Conservation (phyloP, 1,140 invertebrate genomes). For the Idris sp. region DNA sequence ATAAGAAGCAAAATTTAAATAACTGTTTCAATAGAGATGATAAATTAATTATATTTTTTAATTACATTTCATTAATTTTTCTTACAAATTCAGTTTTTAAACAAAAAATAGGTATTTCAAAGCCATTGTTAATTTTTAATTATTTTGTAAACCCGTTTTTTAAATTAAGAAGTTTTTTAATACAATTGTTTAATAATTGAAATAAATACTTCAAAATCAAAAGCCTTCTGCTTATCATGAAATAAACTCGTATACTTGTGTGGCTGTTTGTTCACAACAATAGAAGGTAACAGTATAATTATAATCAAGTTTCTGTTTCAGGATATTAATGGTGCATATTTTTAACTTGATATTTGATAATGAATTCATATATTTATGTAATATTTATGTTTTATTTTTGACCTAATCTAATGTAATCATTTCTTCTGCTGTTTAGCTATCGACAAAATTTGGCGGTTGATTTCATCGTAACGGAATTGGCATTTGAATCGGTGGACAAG, state of each 20-base stretch:
- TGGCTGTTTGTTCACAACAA: conserved; percentile 7
- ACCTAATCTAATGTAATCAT: conserved; percentile 71
- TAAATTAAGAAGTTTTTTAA: too few species aligned
- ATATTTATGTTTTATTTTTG: conserved; percentile 6
- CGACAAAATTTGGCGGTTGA: conserved; percentile 92
- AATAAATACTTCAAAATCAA: too few species aligned
- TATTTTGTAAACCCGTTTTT: too few species aligned
- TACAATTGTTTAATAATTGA: too few species aligned
- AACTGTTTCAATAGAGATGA: too few species aligned
- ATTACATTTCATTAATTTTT: too few species aligned
- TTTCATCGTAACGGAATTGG: conserved; percentile 90
- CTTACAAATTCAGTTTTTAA: too few species aligned
- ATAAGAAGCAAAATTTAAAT: too few species aligned
- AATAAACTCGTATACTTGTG: background rate
- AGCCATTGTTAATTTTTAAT: too few species aligned
- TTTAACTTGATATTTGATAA: conserved; percentile 37
- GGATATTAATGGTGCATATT: conserved; percentile 66
- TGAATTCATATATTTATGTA: conserved; percentile 8
- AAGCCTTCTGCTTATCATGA: too few species aligned
- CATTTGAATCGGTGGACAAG: conserved; percentile 89
- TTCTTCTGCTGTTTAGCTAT: conserved; percentile 89
- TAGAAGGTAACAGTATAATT: conserved; percentile 52
- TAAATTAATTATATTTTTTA: too few species aligned
- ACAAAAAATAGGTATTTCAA: too few species aligned
- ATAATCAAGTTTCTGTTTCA: conserved; percentile 75